Base-by-base conservation (phyloP, 2,888 invertebrate species). In the Mesorhabditis sp. region DNA sequence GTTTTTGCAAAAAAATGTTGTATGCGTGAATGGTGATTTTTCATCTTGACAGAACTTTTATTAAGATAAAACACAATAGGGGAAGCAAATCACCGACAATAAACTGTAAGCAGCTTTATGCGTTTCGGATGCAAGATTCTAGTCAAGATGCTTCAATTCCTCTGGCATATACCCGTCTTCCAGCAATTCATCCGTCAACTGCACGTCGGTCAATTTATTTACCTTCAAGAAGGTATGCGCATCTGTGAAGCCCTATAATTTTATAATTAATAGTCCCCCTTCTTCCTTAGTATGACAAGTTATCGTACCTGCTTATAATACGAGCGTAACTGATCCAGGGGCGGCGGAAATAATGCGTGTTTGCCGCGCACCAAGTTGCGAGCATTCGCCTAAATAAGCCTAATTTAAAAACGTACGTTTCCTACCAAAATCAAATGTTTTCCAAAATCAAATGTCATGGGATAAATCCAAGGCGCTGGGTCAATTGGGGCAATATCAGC, bases 301-400 rank as follows among this genome's bases (percentile, higher is more conserved):
- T 50, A 50, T 2, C n/a, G 58, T 13, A 50, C 58, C 71, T 79
- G 76, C 6, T 84, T 80, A 75, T 84, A 86, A 72, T 87, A 87
- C 4, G 80, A 70, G 64, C 83, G 73, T 44, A 87, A 77, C 4
- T 80, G 75, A 42, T 75, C 73, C 4, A 76, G 70, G 4, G 80
- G 76, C 0, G 87, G 87, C 6, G 87, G 87, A 72, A 87, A 86
- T 42, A 87, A 71, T 2, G 87, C 86, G 66, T 86, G 86, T 4
- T 80, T 77, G 3, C 82, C 83, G 0, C 87, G 81, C 4, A 79
- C 75, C 1, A 86, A 68, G 71, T 87, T 87, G 43, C 79, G 77
- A 67, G 79, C 74, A 75, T 84, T 87, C n/a, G 87, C 80, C 83
- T 87, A 81, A 58, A 28, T 28, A 1, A 28, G 28, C 28, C 28